These are phyloP conservation scores for Xestia ashworthii DNA, from an alignment of 2,888 invertebrate species.

Conservation along the genomic window DNA sequence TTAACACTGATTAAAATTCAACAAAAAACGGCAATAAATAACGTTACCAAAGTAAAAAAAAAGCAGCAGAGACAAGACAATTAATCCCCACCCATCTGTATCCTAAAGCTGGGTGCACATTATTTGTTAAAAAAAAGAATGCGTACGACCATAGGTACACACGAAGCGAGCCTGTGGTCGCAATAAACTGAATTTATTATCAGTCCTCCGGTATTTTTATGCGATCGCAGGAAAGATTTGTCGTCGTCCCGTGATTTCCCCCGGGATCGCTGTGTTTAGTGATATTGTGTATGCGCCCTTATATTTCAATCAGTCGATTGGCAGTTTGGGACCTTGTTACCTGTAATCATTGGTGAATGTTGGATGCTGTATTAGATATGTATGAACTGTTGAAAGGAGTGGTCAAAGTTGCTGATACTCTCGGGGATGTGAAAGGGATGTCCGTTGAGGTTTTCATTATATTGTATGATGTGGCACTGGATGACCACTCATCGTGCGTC, in stretches of 20 bases:
- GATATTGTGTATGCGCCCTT: conserved; percentile 77
- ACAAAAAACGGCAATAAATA: conserved; percentile 57
- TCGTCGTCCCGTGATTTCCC: conserved; percentile 83
- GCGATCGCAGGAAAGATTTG: conserved; percentile 81
- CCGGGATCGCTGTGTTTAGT: conserved; percentile 78
- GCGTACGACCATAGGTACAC: conserved; percentile 40
- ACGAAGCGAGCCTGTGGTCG: conserved; percentile 69
- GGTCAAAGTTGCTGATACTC: conserved; percentile 18
- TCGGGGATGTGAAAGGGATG: background rate
- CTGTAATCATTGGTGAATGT: conserved; percentile 40
- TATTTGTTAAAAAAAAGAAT: conserved; percentile 62
- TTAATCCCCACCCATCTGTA: conserved; percentile 67
- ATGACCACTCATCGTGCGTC: no score
- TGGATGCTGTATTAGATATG: conserved; percentile 31
- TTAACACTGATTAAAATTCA: conserved; percentile 53
- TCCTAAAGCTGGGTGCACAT: conserved; percentile 66
- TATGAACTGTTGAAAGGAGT: conserved; percentile 18
- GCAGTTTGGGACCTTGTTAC: conserved; percentile 60
- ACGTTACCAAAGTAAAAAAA: conserved; percentile 54
- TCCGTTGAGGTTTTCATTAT: background rate
- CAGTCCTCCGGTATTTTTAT: conserved; percentile 76
- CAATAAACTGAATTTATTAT: conserved; percentile 82
- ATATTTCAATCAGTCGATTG: conserved; percentile 76
- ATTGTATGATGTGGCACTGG: background rate
- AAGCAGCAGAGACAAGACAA: conserved; percentile 61